A percentile compares a stretch with the other conserved stretches of the same genome.
Evolutionary conservation across 2,113 vertebrate genomes (phyloP).

Genomic region (Pongo abelii): DNA sequence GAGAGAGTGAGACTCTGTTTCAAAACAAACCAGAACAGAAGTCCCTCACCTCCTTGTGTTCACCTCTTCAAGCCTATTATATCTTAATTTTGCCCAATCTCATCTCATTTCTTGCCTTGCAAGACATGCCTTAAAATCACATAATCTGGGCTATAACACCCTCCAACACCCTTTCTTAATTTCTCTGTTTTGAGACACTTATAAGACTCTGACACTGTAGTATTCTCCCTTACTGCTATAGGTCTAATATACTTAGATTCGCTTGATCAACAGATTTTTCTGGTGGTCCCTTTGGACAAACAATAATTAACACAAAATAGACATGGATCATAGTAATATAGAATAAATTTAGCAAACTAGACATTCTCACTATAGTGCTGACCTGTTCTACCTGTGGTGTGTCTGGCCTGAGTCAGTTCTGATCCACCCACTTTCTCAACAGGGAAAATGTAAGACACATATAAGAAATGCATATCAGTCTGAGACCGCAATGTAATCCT

Average conservation of each 20-base stretch:
- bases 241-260: neutral
- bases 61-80: neutral
- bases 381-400: neutral
- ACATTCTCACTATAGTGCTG: neutral
- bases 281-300: neutral
- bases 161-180: neutral
- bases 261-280: neutral
- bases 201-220: neutral
- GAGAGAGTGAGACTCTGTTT: too few relatives aligned
- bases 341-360: neutral
- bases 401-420: neutral
- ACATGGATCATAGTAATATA: neutral
- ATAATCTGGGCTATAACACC: neutral
- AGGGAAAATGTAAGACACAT: neutral
- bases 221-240: neutral
- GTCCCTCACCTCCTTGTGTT: neutral
- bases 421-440: neutral
- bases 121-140: neutral
- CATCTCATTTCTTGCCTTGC: neutral
- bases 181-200: neutral
- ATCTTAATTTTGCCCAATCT: neutral
- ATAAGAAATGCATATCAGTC: neutral
- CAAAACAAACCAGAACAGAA: too few relatives aligned
- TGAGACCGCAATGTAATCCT: neutral
- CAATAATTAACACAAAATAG: neutral